Evolutionary conservation across 2,113 vertebrate species (phyloP).

Genomic region (Hippocampus guttulatus): DNA sequence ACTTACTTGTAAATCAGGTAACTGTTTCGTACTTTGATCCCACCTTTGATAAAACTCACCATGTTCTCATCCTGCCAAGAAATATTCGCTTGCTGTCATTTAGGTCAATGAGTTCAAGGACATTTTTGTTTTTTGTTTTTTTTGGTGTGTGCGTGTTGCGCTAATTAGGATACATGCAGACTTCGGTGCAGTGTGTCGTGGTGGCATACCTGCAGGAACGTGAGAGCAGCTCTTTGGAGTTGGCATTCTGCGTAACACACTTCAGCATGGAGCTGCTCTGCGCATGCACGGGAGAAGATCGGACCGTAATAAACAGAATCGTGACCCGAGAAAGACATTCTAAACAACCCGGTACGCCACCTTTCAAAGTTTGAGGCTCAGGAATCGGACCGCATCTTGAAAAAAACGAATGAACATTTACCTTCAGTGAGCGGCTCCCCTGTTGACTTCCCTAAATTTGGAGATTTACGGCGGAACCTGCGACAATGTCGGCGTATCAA

Average conservation of each 20-base stretch:
- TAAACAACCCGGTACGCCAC: not conserved
- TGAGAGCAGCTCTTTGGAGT: constrained; percentile 79
- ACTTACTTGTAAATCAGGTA: constrained; percentile 83
- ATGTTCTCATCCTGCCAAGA: constrained; percentile 77
- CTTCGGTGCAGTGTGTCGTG: not conserved
- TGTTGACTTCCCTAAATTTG: constrained; percentile 53
- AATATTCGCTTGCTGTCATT: not conserved
- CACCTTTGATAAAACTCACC: constrained; percentile 83
- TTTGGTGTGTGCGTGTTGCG: no score
- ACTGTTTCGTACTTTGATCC: constrained; percentile 81
- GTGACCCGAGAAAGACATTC: not conserved
- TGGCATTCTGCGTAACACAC: constrained; percentile 80
- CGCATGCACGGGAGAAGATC: constrained; percentile 16
- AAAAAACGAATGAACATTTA: constrained; percentile 27
- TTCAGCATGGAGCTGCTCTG: constrained; percentile 80
- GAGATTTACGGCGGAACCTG: constrained; percentile 75
- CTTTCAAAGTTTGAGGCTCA: no score
- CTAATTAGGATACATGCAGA: not conserved
- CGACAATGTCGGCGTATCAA: constrained; percentile 8
- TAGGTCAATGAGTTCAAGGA: not conserved
- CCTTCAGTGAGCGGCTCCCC: constrained; percentile 71
- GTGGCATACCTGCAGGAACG: constrained; percentile 75
- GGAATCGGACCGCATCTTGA: no score
- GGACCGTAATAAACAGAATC: not conserved
- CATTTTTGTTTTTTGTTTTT: no score